Conservation (phyloP, 37 sponge, comb jelly and placozoan genomes). For the Corticium candelabrum region DNA sequence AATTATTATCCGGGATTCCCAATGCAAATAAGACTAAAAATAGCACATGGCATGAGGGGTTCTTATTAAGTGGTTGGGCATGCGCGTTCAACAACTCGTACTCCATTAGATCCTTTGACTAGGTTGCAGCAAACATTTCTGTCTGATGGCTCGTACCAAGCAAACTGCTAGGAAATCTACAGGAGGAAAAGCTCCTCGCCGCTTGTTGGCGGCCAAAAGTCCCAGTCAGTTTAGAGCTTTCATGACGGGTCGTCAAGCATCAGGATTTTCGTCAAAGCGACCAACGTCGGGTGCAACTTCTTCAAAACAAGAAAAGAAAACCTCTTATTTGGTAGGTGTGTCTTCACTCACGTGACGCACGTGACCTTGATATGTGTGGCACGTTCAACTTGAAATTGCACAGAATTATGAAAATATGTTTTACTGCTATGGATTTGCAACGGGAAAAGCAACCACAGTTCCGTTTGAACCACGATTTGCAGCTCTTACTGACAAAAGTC, state of each 20-base stretch:
- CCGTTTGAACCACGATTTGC: constrained; percentile 26
- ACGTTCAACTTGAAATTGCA: background rate
- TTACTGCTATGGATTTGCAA: constrained; percentile 31
- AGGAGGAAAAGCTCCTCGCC: constrained; percentile 45
- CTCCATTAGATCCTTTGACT: too few species aligned
- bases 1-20: too few species aligned
- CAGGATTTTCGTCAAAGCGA: background rate
- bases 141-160: constrained; percentile 45
- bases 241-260: constrained; percentile 28
- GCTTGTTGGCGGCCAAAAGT: constrained; percentile 15
- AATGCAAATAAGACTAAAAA: too few species aligned
- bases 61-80: too few species aligned
- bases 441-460: constrained; percentile 7
- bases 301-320: constrained; percentile 1
- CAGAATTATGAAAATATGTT: constrained; percentile 51
- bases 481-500: constrained; percentile 18
- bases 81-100: too few species aligned
- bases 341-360: background rate
- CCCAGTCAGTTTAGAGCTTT: constrained; percentile 20
- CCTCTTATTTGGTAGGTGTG: constrained; percentile 31
- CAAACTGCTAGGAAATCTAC: constrained; percentile 44
- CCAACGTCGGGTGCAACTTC: too few species aligned
- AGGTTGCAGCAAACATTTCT: too few species aligned
- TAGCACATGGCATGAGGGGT: too few species aligned
- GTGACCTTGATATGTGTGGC: background rate